phyloP scores from a whole-genome alignment of 2,797 vertebrate genomes.

The Psittacula echo region DNA sequence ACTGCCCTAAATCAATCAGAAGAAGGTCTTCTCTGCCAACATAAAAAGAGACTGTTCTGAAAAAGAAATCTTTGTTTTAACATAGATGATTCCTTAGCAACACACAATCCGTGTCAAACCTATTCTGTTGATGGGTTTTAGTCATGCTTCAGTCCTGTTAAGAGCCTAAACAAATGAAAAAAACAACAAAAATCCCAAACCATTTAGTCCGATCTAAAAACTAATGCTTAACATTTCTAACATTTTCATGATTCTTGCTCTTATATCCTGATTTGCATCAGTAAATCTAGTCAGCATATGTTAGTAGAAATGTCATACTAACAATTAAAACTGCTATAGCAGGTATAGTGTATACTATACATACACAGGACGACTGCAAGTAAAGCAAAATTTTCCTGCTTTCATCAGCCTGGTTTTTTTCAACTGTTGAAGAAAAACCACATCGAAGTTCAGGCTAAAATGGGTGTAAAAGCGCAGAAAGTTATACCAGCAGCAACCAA shows the following conservation, averaged over 20 bases:
- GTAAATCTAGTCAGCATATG: neutral
- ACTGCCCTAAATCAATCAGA: neutral
- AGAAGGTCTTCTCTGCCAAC: neutral
- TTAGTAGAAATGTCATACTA: neutral
- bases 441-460: neutral
- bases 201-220: neutral
- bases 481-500: neutral
- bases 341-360: neutral
- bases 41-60: neutral
- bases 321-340: neutral
- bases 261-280: neutral
- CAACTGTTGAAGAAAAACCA: neutral
- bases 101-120: neutral
- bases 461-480: neutral
- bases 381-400: neutral
- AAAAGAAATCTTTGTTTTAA: constrained; percentile 26
- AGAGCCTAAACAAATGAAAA: neutral
- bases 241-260: neutral
- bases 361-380: neutral
- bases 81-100: constrained; percentile 17
- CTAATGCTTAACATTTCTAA: neutral
- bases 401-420: neutral
- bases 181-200: neutral
- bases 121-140: neutral
- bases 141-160: neutral